phyloP scores from a whole-genome alignment of 1,140 invertebrate genomes.

The Oscheius sp. region DNA sequence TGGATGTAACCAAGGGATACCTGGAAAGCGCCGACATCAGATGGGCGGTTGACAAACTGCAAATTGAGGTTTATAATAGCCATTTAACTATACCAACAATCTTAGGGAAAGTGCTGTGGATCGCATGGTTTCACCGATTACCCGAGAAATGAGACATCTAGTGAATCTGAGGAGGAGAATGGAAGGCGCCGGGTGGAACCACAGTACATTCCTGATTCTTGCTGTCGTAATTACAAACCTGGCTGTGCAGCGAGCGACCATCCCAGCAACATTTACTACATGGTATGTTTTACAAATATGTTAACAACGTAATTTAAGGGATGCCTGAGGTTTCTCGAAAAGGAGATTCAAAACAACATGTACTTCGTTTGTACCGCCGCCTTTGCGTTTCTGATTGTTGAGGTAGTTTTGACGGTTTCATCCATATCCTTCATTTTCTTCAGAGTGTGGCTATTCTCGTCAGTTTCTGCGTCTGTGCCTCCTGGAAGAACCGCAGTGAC shows the following conservation, averaged over 20 bases:
- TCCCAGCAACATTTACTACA: constrained; percentile 13
- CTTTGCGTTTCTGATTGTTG: not conserved
- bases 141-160: not conserved
- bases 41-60: constrained; percentile 5
- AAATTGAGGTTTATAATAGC: not conserved
- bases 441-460: not conserved
- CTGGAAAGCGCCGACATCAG: not conserved
- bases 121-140: not conserved
- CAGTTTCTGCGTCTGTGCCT: not conserved
- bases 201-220: constrained; percentile 16
- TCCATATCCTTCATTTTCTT: not conserved
- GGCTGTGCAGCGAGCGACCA: constrained; percentile 11
- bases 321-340: not conserved
- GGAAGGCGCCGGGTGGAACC: not conserved
- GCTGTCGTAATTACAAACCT: constrained; percentile 1
- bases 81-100: not conserved
- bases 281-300: not conserved
- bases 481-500: not conserved
- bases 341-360: not conserved
- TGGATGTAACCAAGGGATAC: not conserved
- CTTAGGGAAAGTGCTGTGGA: constrained; percentile 13
- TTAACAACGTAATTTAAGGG: not conserved
- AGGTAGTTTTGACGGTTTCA: not conserved
- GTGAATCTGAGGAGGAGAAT: not conserved
- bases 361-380: not conserved